These are phyloP conservation scores for Eclectus roratus DNA, from an alignment of 2,113 vertebrate species.

Conservation along the genomic window DNA sequence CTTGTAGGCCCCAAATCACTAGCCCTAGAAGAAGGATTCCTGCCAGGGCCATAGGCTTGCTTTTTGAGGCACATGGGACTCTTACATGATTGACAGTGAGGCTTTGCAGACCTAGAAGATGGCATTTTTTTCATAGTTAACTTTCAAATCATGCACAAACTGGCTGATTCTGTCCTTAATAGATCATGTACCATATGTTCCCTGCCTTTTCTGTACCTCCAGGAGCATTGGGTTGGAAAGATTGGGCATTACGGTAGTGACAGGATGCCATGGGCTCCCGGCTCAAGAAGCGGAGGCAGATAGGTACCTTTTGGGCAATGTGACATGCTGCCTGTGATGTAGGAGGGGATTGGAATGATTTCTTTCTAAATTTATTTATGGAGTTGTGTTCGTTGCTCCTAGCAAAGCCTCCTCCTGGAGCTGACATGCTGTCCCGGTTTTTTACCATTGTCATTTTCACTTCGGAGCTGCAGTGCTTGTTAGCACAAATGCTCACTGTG, in stretches of 20 bases:
- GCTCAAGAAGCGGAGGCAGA: neutral
- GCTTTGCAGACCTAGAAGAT: neutral
- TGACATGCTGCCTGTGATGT: neutral
- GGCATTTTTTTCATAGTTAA: neutral
- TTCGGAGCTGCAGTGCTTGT: neutral
- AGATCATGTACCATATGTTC: neutral
- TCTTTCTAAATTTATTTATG: neutral
- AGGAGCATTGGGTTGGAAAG: neutral
- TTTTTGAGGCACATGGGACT: neutral
- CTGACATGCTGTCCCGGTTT: neutral
- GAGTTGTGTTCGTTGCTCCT: neutral
- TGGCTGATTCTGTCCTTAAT: neutral
- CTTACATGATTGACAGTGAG: neutral
- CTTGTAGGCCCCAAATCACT: neutral
- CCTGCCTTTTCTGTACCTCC: neutral
- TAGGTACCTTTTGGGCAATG: neutral
- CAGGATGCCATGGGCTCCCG: neutral
- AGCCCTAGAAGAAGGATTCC: neutral
- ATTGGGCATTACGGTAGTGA: neutral
- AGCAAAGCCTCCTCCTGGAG: neutral
- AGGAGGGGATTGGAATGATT: neutral
- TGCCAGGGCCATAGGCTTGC: neutral
- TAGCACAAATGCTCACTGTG: neutral
- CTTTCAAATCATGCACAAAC: rapidly evolving
- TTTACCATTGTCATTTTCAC: neutral